phyloP scores from a whole-genome alignment of 53 echinoderm and acorn worm genomes.

The Patiria pectinifera region DNA sequence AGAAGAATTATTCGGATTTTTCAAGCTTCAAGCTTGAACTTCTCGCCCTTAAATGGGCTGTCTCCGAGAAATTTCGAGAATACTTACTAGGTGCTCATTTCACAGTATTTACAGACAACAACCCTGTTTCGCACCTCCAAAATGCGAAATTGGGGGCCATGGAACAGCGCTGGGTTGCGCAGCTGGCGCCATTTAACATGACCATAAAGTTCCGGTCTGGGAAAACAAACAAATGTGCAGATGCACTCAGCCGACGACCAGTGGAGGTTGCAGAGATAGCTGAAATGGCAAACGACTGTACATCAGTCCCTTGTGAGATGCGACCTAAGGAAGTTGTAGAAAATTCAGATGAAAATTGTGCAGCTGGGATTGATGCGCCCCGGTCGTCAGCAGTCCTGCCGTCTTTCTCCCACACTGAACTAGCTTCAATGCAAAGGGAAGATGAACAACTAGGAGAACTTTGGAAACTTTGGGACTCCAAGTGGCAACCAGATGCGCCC shows the following conservation, averaged over 20 bases:
- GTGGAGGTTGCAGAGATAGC: no score
- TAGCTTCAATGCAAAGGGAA: background rate
- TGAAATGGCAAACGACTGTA: background rate
- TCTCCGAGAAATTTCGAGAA: slow-evolving; percentile 59
- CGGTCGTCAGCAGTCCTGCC: background rate
- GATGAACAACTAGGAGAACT: background rate
- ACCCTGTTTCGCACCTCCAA: slow-evolving; percentile 55
- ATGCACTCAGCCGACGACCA: no score
- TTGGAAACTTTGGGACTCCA: background rate
- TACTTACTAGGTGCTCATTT: slow-evolving; percentile 47
- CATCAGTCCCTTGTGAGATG: no score
- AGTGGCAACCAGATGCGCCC: no score
- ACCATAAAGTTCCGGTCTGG: no score
- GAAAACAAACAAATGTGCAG: no score
- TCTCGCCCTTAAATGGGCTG: slow-evolving; percentile 69
- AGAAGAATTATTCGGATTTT: slow-evolving; percentile 51
- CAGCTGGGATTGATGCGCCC: slow-evolving; percentile 8
- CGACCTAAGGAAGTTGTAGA: slow-evolving; percentile 38
- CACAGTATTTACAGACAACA: slow-evolving; percentile 57
- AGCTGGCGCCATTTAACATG: no score
- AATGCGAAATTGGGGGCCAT: slow-evolving; percentile 59
- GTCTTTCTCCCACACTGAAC: no score
- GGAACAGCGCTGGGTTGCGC: background rate
- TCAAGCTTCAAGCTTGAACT: slow-evolving; percentile 73
- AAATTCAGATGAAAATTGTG: slow-evolving; percentile 50